Percentiles rank a stretch among this genome's conserved stretches.
Conservation (phyloP, 2,113 vertebrate genomes). For the Rallus limicola region DNA sequence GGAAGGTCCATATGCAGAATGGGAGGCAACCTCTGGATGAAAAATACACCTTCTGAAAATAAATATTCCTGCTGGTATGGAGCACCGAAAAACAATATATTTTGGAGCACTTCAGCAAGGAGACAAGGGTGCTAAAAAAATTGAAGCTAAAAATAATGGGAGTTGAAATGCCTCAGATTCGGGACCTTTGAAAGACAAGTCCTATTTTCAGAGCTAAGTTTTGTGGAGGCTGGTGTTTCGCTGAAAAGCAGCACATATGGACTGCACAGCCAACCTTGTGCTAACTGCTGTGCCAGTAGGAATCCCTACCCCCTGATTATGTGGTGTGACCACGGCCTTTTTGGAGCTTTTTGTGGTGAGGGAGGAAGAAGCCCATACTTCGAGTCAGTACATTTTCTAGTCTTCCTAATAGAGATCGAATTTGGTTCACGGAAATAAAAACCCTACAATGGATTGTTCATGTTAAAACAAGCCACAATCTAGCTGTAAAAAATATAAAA, state of each 20-base stretch:
- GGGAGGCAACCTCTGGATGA: not conserved
- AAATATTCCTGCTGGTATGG: not conserved
- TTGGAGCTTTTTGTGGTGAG: not conserved
- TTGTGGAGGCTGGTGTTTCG: not conserved
- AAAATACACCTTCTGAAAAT: not conserved
- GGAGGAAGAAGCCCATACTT: not conserved
- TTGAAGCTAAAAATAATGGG: not conserved
- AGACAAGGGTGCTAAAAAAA: not conserved
- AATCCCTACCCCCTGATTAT: not conserved
- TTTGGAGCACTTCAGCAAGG: not conserved
- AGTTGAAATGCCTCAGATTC: not conserved
- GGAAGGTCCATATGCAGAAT: not conserved
- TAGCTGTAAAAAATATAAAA: not conserved
- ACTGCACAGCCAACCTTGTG: not conserved
- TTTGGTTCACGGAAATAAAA: not conserved
- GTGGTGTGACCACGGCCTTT: not conserved
- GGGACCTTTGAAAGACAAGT: not conserved
- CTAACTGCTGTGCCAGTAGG: not conserved
- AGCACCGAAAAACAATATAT: not conserved
- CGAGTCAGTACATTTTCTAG: not conserved
- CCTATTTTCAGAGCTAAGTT: not conserved
- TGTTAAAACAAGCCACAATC: not conserved
- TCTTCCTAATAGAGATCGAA: not conserved
- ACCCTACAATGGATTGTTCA: rapidly evolving
- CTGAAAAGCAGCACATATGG: not conserved